Percentiles rank a stretch among this genome's conserved stretches.
Conservation (phyloP, 2,113 vertebrate species). For the Gymnobelideus leadbeateri region DNA sequence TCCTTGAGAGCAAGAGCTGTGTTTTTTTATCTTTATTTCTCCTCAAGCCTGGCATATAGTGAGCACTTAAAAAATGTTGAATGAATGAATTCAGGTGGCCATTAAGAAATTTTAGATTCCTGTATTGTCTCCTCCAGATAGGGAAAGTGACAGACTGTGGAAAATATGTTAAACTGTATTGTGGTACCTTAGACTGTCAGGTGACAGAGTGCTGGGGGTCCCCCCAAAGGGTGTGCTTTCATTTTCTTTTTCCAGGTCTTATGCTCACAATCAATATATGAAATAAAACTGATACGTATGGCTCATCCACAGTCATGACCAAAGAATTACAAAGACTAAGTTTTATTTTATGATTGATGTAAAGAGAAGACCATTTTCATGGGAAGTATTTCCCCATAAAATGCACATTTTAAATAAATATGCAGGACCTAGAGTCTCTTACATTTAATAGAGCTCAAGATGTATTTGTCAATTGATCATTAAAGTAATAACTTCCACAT, state of each 20-base stretch:
- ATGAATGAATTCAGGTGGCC: neutral
- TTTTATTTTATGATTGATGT: constrained; percentile 59
- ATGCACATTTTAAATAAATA: neutral
- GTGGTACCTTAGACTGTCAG: neutral
- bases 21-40: neutral
- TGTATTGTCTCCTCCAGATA: neutral
- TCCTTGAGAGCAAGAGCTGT: neutral
- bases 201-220: neutral
- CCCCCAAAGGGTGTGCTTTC: neutral
- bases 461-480: constrained; percentile 21
- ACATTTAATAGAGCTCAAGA: neutral
- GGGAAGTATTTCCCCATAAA: constrained; percentile 31
- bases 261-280: neutral
- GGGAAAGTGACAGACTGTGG: neutral
- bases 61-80: neutral
- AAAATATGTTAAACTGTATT: neutral
- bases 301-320: constrained; percentile 33
- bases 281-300: neutral
- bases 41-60: neutral
- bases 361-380: constrained; percentile 29
- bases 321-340: constrained; percentile 57
- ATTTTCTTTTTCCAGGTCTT: neutral
- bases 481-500: constrained; percentile 28
- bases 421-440: neutral
- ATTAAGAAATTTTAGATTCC: neutral